Evolutionary conservation across 2,113 vertebrate species (phyloP).

Genomic region (Vulpes vulpes): DNA sequence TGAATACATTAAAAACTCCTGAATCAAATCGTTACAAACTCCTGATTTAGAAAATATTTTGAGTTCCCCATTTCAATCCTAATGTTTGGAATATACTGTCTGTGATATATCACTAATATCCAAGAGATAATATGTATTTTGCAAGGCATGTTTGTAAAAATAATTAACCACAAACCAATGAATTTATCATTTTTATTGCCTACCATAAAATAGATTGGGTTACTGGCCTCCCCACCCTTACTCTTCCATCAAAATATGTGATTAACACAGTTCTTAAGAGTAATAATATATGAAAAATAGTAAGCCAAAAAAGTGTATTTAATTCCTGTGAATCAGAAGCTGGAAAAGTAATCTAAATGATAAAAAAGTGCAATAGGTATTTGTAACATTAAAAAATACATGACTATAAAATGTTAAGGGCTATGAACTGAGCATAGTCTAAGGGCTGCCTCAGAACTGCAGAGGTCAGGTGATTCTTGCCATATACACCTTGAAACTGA

Average conservation of each 20-base stretch:
- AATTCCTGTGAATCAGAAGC: background rate
- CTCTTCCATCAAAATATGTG: slow-evolving; percentile 31
- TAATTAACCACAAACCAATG: slow-evolving; percentile 23
- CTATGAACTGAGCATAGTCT: background rate
- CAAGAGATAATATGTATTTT: background rate
- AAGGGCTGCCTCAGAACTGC: background rate
- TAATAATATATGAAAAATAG: background rate
- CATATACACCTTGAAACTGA: background rate
- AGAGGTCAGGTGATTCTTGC: background rate
- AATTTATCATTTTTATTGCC: background rate
- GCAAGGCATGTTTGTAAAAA: background rate
- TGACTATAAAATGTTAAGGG: background rate
- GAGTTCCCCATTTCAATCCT: slow-evolving; percentile 7
- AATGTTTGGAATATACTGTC: background rate
- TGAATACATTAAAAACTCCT: slow-evolving; percentile 1
- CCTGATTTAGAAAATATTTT: slow-evolving; percentile 26
- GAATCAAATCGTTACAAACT: slow-evolving; percentile 19
- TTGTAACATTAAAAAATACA: slow-evolving; percentile 5
- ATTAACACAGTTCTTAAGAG: background rate
- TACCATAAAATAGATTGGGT: background rate
- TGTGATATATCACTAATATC: slow-evolving; percentile 20
- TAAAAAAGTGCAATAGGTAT: background rate
- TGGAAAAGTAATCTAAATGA: background rate
- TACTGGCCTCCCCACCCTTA: background rate
- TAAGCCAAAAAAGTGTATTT: background rate